Evolutionary conservation across 1,140 invertebrate genomes (phyloP).

Genomic region (Drosophila chauvacae): DNA sequence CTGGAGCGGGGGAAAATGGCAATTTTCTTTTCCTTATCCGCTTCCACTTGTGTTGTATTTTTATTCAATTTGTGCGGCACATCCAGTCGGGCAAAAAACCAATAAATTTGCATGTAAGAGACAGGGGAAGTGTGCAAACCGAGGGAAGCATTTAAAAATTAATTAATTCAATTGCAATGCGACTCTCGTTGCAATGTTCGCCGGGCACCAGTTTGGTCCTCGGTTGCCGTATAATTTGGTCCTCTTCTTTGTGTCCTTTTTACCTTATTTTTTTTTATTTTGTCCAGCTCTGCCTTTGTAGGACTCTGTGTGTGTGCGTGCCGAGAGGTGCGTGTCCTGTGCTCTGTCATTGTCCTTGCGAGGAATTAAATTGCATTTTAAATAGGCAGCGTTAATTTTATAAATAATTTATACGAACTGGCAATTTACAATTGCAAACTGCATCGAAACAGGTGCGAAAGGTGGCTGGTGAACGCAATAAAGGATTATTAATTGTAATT

Average conservation of each 20-base stretch:
- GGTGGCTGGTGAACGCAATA: not conserved
- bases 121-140: slow-evolving; percentile 41
- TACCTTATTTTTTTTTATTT: too few species aligned
- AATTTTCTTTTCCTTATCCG: slow-evolving; percentile 32
- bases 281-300: slow-evolving; percentile 9
- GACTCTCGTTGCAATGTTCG: slow-evolving; percentile 47
- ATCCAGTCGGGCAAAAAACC: slow-evolving; percentile 39
- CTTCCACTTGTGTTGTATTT: slow-evolving; percentile 44
- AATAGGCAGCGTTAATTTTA: slow-evolving; percentile 55
- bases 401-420: slow-evolving; percentile 52
- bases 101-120: slow-evolving; percentile 73
- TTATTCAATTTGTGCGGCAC: slow-evolving; percentile 54
- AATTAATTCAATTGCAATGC: slow-evolving; percentile 75
- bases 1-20: slow-evolving; percentile 20
- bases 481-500: slow-evolving; percentile 23
- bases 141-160: slow-evolving; percentile 68
- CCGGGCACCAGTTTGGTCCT: not conserved
- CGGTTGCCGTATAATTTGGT: slow-evolving; percentile 59
- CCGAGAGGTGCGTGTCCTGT: slow-evolving; percentile 25
- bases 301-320: not conserved
- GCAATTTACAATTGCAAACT: slow-evolving; percentile 43
- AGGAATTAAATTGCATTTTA: slow-evolving; percentile 60
- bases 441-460: slow-evolving; percentile 26
- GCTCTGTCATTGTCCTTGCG: slow-evolving; percentile 54
- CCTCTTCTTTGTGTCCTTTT: slow-evolving; percentile 45